These are phyloP conservation scores for Drosophila acutilabella DNA, from an alignment of 2,888 invertebrate genomes.

Conservation along the genomic window DNA sequence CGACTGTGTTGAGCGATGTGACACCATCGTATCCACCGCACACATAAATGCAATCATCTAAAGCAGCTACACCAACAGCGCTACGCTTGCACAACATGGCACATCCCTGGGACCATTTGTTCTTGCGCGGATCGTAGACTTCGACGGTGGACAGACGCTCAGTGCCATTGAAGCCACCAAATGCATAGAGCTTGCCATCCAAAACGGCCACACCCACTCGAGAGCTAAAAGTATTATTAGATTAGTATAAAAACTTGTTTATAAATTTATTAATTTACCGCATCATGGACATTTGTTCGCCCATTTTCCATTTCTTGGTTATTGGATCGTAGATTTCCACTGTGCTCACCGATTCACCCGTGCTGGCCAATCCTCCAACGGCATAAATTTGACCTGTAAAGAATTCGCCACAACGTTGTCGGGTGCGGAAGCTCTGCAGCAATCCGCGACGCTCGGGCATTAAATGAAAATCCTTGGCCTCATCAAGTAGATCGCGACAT, in stretches of 20 bases:
- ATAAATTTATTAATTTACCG: slow-evolving; percentile 67
- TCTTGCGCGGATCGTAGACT: slow-evolving; percentile 90
- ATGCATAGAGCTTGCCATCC: slow-evolving; percentile 91
- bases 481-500: slow-evolving; percentile 94
- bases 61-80: slow-evolving; percentile 92
- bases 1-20: slow-evolving; percentile 91
- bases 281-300: slow-evolving; percentile 93
- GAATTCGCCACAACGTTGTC: slow-evolving; percentile 90
- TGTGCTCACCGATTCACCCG: slow-evolving; percentile 93
- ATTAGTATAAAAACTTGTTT: background rate
- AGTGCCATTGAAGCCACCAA: slow-evolving; percentile 94
- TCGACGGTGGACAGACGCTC: slow-evolving; percentile 94
- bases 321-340: slow-evolving; percentile 93
- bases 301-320: slow-evolving; percentile 89
- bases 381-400: slow-evolving; percentile 93
- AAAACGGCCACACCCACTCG: slow-evolving; percentile 94
- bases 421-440: slow-evolving; percentile 90
- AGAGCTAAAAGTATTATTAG: slow-evolving; percentile 86
- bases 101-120: slow-evolving; percentile 91
- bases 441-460: slow-evolving; percentile 93
- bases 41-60: slow-evolving; percentile 92
- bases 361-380: slow-evolving; percentile 93
- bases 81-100: slow-evolving; percentile 92
- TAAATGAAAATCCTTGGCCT: slow-evolving; percentile 94
- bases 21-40: slow-evolving; percentile 95